Conservation (phyloP, 2,113 vertebrate genomes). For the Neoarius graeffei region DNA sequence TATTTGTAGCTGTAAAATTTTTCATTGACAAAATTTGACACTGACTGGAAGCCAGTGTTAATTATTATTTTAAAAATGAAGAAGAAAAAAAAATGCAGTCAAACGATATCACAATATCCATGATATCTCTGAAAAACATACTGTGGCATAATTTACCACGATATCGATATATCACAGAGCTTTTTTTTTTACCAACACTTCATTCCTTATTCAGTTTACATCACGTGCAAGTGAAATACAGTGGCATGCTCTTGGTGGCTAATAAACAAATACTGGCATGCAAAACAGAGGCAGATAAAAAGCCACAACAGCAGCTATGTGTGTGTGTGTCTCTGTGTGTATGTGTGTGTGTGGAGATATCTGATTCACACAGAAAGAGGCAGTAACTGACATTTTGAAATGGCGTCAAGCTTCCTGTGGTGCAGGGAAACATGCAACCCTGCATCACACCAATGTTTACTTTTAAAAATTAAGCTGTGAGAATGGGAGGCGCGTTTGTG, state of each 20-base stretch:
- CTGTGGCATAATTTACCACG: no score
- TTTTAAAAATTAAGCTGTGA: conserved; percentile 25
- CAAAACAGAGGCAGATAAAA: background rate
- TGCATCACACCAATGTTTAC: conserved; percentile 16
- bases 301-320: background rate
- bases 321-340: background rate
- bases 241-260: background rate
- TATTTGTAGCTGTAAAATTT: no score
- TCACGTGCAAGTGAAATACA: background rate
- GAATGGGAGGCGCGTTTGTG: background rate
- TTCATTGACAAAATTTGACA: no score
- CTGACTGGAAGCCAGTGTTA: no score
- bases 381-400: conserved; percentile 63
- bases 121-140: no score
- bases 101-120: no score
- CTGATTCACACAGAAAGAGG: background rate
- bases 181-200: no score
- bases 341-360: background rate
- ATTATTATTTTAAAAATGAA: no score
- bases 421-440: conserved; percentile 4
- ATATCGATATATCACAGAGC: no score
- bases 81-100: no score
- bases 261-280: background rate
- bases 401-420: conserved; percentile 69
- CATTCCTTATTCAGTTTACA: background rate